A percentile compares a stretch with the other conserved stretches of the same genome.
These are phyloP conservation scores for Puma concolor DNA, from an alignment of 2,113 vertebrate species.

Conservation along the genomic window DNA sequence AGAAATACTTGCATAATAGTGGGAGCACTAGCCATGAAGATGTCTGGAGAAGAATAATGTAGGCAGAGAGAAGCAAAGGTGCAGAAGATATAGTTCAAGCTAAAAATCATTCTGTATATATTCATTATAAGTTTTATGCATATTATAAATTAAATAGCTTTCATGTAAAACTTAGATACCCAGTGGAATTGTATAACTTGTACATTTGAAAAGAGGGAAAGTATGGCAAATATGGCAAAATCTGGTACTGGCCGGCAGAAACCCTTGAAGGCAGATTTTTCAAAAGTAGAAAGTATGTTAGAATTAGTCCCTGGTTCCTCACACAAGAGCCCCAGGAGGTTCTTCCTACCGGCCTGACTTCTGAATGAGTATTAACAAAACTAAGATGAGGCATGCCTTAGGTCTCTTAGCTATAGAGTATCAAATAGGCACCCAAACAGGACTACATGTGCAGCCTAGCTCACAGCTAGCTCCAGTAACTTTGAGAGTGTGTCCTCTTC, in stretches of 20 bases:
- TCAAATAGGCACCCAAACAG: not conserved
- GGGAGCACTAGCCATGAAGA: not conserved
- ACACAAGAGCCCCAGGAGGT: not conserved
- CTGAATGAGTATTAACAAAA: not conserved
- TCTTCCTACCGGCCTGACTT: not conserved
- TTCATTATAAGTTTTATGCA: not conserved
- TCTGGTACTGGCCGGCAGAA: not conserved
- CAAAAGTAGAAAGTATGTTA: not conserved
- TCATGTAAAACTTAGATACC: not conserved
- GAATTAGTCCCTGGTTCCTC: not conserved
- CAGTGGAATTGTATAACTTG: not conserved
- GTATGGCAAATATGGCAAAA: not conserved
- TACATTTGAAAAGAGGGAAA: not conserved
- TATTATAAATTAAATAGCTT: not conserved
- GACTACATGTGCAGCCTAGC: not conserved
- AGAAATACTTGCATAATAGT: not conserved
- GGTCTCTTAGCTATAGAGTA: not conserved
- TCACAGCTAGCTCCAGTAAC: not conserved
- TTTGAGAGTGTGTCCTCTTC: not conserved
- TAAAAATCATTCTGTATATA: not conserved
- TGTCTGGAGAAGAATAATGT: not conserved
- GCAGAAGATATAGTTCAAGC: not conserved
- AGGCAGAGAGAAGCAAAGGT: not conserved
- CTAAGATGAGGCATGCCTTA: not conserved
- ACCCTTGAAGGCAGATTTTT: not conserved